phyloP scores from a whole-genome alignment of 2,888 invertebrate species.

The Calameuta filiformis region DNA sequence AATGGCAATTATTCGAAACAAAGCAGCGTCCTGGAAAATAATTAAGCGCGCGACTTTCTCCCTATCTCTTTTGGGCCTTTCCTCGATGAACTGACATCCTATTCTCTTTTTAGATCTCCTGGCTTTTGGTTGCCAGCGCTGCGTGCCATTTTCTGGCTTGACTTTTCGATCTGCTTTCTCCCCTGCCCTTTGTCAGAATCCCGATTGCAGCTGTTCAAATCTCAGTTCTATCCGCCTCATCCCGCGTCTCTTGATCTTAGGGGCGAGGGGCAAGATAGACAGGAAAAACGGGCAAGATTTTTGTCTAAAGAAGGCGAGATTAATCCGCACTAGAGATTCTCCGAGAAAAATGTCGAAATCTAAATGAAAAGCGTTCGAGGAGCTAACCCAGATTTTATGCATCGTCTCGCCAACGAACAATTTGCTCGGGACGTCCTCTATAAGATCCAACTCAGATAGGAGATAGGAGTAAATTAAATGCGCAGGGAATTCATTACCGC shows the following conservation, averaged over 20 bases:
- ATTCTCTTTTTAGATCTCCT: not conserved
- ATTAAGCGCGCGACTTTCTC: constrained; percentile 18
- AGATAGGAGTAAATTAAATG: constrained; percentile 17
- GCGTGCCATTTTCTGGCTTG: not conserved
- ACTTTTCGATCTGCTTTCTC: not conserved
- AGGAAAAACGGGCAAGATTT: not conserved
- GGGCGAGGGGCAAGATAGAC: not conserved
- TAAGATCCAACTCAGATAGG: constrained; percentile 11
- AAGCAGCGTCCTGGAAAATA: constrained; percentile 21
- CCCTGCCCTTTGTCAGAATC: not conserved
- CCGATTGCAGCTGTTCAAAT: not conserved
- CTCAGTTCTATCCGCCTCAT: not conserved
- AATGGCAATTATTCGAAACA: constrained; percentile 25
- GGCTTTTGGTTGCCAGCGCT: not conserved
- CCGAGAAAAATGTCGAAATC: not conserved
- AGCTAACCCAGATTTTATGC: constrained; percentile 2
- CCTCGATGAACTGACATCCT: not conserved
- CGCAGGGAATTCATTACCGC: constrained; percentile 18
- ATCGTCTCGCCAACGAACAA: constrained; percentile 1
- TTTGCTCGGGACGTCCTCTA: constrained; percentile 9
- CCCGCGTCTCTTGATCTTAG: not conserved
- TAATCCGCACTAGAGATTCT: not conserved
- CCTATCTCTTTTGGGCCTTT: not conserved
- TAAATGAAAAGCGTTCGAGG: constrained; percentile 2
- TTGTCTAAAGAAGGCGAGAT: not conserved